A percentile compares a stretch with the other conserved stretches of the same genome.
phyloP scores from a whole-genome alignment of 2,888 invertebrate species.

The Drosophila stalkeri region DNA sequence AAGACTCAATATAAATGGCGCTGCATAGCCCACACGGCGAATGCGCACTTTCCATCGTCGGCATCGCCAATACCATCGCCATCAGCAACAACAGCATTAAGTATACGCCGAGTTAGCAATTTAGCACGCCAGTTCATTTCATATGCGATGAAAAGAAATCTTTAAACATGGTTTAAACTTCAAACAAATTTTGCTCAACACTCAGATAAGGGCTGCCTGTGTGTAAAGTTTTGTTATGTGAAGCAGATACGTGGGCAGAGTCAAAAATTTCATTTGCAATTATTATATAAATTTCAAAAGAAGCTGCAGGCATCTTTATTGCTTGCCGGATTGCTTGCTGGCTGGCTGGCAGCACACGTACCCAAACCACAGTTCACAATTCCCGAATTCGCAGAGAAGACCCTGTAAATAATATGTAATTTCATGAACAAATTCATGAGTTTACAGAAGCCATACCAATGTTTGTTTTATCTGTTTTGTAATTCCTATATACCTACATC shows the following conservation, averaged over 20 bases:
- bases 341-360: conserved; percentile 20
- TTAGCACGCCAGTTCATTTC: conserved; percentile 55
- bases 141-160: conserved; percentile 54
- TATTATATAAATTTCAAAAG: conserved; percentile 57
- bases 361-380: background rate
- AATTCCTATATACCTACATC: background rate
- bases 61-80: background rate
- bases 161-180: conserved; percentile 55
- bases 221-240: conserved; percentile 44
- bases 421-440: conserved; percentile 41
- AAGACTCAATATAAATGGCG: conserved; percentile 30
- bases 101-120: conserved; percentile 33
- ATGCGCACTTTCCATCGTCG: conserved; percentile 47
- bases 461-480: conserved; percentile 49
- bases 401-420: conserved; percentile 39
- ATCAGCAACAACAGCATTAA: conserved; percentile 24
- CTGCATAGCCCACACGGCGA: conserved; percentile 39
- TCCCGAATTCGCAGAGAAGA: background rate
- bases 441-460: conserved; percentile 10
- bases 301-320: conserved; percentile 61
- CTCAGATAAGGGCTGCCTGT: conserved; percentile 13
- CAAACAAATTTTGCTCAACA: conserved; percentile 18
- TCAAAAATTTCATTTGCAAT: conserved; percentile 63
- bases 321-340: conserved; percentile 20
- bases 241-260: conserved; percentile 30